These are phyloP conservation scores for Lepidotrigona ventralis DNA, from an alignment of 1,140 invertebrate species.

Conservation along the genomic window DNA sequence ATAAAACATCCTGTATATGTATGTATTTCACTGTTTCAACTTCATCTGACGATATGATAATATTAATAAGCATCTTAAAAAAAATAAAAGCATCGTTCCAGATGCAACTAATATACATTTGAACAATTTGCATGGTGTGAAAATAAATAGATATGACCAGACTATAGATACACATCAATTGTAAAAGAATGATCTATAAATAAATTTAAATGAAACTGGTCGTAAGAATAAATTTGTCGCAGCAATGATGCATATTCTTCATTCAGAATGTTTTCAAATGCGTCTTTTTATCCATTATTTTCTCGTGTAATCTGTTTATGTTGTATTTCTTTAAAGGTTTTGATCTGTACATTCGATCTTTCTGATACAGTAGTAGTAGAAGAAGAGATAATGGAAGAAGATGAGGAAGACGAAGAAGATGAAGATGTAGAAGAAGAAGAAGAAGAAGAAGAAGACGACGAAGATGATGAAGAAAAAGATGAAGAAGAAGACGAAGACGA, in stretches of 20 bases:
- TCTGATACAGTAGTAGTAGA: slow-evolving; percentile 38
- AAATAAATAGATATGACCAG: slow-evolving; percentile 46
- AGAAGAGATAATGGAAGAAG: slow-evolving; percentile 35
- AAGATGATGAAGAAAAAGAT: too few species aligned
- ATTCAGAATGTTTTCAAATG: slow-evolving; percentile 7
- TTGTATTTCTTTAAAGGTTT: slow-evolving; percentile 63
- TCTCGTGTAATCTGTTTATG: slow-evolving; percentile 59
- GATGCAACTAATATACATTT: slow-evolving; percentile 25
- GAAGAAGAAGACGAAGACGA: too few species aligned
- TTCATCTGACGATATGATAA: slow-evolving; percentile 15
- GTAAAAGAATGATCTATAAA: slow-evolving; percentile 6
- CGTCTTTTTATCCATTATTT: slow-evolving; percentile 57
- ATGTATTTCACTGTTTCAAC: slow-evolving; percentile 28
- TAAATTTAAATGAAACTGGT: slow-evolving; percentile 33
- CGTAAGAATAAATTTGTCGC: slow-evolving; percentile 27
- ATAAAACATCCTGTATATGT: neutral
- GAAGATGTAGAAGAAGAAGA: slow-evolving; percentile 18
- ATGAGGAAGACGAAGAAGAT: slow-evolving; percentile 31
- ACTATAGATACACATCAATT: slow-evolving; percentile 16
- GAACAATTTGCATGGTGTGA: slow-evolving; percentile 12
- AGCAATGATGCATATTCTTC: slow-evolving; percentile 15
- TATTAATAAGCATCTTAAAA: slow-evolving; percentile 31
- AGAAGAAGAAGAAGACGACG: too few species aligned
- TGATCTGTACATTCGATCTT: slow-evolving; percentile 71
- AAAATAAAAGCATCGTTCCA: slow-evolving; percentile 19